Percentiles rank a stretch among this genome's conserved stretches.
Evolutionary conservation across 2,888 invertebrate species (phyloP).

Genomic region (Synergus itoensis): DNA sequence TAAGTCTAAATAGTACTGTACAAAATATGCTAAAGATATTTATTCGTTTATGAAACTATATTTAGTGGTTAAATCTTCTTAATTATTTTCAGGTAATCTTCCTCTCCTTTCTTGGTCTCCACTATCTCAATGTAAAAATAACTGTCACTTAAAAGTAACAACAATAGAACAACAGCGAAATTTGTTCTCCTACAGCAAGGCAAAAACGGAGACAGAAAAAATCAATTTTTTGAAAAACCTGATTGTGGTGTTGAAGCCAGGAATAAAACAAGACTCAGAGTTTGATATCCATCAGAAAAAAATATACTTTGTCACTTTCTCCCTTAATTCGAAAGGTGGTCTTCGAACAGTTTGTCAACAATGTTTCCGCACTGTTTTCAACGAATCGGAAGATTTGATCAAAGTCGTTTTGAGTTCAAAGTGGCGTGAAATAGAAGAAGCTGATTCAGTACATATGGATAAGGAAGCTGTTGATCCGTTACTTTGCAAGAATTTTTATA

Average conservation of each 20-base stretch:
- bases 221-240: background rate
- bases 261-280: background rate
- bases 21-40: no score
- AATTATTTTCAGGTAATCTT: background rate
- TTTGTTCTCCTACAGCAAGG: slow-evolving; percentile 42
- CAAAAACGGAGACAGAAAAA: background rate
- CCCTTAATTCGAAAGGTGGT: background rate
- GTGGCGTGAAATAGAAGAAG: background rate
- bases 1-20: background rate
- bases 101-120: background rate
- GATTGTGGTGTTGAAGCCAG: slow-evolving; percentile 31
- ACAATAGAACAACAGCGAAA: slow-evolving; percentile 38
- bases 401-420: background rate
- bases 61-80: no score
- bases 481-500: background rate
- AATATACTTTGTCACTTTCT: slow-evolving; percentile 19
- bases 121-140: slow-evolving; percentile 23
- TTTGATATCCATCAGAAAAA: slow-evolving; percentile 3
- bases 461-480: background rate
- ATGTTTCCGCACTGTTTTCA: background rate
- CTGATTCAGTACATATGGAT: background rate
- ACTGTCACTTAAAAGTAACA: slow-evolving; percentile 41
- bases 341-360: background rate
- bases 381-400: background rate
- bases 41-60: no score